Evolutionary conservation across 2,113 vertebrate genomes (phyloP).

Genomic region (Paramisgurnus dabryanus): DNA sequence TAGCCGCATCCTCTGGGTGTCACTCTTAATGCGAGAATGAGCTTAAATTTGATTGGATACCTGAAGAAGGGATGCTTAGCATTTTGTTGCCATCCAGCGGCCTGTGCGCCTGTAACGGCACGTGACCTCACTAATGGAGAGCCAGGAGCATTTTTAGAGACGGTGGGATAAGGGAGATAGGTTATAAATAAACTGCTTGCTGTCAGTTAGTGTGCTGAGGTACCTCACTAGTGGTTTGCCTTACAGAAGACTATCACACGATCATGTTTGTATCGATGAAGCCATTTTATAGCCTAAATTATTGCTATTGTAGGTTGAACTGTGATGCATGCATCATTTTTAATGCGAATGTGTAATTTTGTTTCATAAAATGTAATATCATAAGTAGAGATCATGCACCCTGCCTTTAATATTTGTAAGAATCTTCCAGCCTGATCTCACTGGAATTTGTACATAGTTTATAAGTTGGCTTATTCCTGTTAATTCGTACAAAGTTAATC

Average conservation of each 20-base stretch:
- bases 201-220: constrained; percentile 14
- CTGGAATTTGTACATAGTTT: no score
- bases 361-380: no score
- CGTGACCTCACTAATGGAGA: constrained; percentile 49
- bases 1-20: neutral
- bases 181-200: constrained; percentile 60
- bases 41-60: neutral
- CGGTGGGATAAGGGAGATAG: constrained; percentile 35
- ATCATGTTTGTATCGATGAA: neutral
- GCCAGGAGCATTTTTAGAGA: constrained; percentile 53
- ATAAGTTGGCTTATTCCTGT: no score
- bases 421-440: no score
- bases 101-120: constrained; percentile 17
- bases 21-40: neutral
- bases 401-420: no score
- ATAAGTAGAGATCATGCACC: no score
- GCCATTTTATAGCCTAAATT: no score
- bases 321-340: no score
- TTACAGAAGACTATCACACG: neutral
- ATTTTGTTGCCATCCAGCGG: constrained; percentile 24
- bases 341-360: no score
- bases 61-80: neutral
- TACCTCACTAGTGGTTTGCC: neutral
- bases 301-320: no score
- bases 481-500: no score